Evolutionary conservation across 2,888 invertebrate species (phyloP), one percentile per base, ranked within the genome.

Genomic region (Dasypogon diadema): DNA sequence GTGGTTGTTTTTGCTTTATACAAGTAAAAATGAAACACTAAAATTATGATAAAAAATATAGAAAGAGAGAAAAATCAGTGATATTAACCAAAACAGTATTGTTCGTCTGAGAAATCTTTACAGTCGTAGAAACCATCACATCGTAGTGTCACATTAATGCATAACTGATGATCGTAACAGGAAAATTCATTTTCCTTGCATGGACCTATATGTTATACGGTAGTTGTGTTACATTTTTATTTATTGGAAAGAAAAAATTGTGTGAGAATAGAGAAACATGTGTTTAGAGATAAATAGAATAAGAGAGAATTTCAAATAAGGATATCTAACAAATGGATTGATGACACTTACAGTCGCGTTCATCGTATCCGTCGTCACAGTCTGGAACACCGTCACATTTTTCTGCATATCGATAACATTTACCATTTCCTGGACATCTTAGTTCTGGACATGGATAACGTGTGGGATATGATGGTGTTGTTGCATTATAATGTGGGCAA

Each of bases 91-190:
- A 91, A 89, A 90, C 95, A 95, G 88, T 93, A 93, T 87, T 94
- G 93, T 88, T 95, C 95, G 86, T 95, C 95, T 83, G 94, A 93
- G 90, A 93, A 94, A 89, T 95, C 94, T 87, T 90, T 89, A 89
- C 95, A 95, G 89, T 95, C 94, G 90, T 94, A 94, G 88, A 90
- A 90, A 89, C 93, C 93, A 90, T 96, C 95, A 89, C 96, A 96
- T 85, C 92, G 92, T 83, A 92, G 91, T 80, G 89, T 87, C 85
- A 89, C 88, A 80, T 92, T 92, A 85, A 96, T 92, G 89, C 96
- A 96, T 84, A 89, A 89, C 79, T 89, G 90, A 87, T 91, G 90
- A 88, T 92, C 91, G 77, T 83, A 86, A 87, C 94, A 94, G 80
- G 89, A 89, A 87, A 93, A 93, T 86, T 93, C 89, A 79, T 89